These are phyloP conservation scores for Cryptomyrus ogoouensis DNA, from an alignment of 2,113 vertebrate species.

Conservation along the genomic window DNA sequence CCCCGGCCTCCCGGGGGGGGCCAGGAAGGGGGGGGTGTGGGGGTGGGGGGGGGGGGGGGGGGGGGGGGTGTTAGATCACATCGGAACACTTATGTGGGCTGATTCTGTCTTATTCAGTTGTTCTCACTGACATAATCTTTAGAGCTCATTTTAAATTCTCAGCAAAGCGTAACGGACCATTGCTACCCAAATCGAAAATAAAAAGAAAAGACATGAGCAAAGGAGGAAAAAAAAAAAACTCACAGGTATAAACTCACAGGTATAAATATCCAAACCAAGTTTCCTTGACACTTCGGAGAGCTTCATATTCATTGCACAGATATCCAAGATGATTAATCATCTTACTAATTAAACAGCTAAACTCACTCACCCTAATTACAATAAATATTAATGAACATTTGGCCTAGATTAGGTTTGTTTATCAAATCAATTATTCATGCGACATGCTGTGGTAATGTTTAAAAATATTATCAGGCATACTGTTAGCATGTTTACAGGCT, in stretches of 20 bases:
- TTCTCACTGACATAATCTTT: background rate
- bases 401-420: conserved; percentile 17
- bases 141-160: background rate
- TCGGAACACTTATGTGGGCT: background rate
- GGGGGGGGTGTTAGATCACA: background rate
- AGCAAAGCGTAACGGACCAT: background rate
- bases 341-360: background rate
- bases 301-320: background rate
- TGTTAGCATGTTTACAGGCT: background rate
- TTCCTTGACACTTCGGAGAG: background rate
- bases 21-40: no score
- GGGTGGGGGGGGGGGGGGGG: no score
- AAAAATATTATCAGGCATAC: background rate
- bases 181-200: background rate
- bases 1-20: no score
- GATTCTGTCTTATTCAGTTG: background rate
- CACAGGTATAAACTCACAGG: background rate
- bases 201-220: background rate
- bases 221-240: background rate
- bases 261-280: background rate
- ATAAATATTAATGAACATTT: conserved; percentile 10
- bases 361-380: background rate
- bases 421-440: conserved; percentile 17
- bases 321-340: background rate
- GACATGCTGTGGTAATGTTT: background rate